Percentiles rank a stretch among this genome's conserved stretches.
Conservation (phyloP, 2,888 invertebrate genomes). For the Heliconius sara region DNA sequence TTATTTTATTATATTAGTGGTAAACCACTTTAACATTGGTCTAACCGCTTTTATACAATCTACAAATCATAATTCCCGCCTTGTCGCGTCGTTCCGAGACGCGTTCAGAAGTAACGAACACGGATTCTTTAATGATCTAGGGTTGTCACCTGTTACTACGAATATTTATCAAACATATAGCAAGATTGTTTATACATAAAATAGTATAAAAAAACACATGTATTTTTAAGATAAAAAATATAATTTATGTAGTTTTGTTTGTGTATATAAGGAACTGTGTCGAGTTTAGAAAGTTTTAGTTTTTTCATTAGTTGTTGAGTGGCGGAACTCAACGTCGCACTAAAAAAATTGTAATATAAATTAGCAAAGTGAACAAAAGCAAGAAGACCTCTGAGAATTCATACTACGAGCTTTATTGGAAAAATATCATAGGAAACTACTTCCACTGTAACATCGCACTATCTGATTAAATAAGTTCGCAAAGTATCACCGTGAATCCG, state of each 20-base stretch:
- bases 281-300: too few species aligned
- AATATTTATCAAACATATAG: too few species aligned
- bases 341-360: too few species aligned
- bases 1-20: not conserved
- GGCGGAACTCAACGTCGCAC: too few species aligned
- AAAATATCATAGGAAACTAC: conserved; percentile 33
- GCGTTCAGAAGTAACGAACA: conserved; percentile 50
- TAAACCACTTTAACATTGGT: conserved; percentile 1
- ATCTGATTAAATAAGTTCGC: conserved; percentile 23
- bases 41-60: conserved; percentile 31
- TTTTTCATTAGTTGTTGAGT: too few species aligned
- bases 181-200: too few species aligned
- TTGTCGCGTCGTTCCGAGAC: conserved; percentile 47
- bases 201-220: too few species aligned
- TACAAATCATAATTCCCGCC: conserved; percentile 50
- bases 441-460: conserved; percentile 14
- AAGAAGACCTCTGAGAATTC: not conserved
- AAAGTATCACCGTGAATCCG: conserved; percentile 10
- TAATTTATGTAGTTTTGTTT: too few species aligned
- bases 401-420: conserved; percentile 31
- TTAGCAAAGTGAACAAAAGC: not conserved
- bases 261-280: too few species aligned
- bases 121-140: conserved; percentile 46
- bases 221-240: too few species aligned
- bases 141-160: conserved; percentile 35